phyloP scores from a whole-genome alignment of 1,140 invertebrate genomes.

The Drosophila kurseongensis region DNA sequence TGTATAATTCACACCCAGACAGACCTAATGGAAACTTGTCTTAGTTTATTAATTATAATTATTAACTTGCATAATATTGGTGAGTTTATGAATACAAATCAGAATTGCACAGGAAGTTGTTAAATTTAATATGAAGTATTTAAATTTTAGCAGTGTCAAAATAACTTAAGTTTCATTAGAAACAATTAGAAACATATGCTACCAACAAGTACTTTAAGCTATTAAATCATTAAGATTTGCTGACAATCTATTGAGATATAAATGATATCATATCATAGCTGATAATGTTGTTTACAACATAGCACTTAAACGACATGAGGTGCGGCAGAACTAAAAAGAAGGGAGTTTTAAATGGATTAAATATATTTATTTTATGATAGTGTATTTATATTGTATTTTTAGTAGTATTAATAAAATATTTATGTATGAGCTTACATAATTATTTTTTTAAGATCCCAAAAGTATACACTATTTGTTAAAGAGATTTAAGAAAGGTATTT shows the following conservation, averaged over 20 bases:
- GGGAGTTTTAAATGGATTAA: neutral
- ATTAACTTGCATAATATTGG: constrained; percentile 13
- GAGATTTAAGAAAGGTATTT: no score
- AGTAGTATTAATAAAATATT: neutral
- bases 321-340: neutral
- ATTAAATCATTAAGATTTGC: constrained; percentile 13
- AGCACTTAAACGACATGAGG: constrained; percentile 6
- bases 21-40: constrained; percentile 5
- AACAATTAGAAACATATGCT: constrained; percentile 2
- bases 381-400: no score
- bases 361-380: neutral
- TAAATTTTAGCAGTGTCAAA: neutral
- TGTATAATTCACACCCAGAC: constrained; percentile 54
- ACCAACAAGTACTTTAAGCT: neutral
- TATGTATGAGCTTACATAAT: constrained; percentile 4
- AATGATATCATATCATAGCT: constrained; percentile 14
- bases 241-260: constrained; percentile 8
- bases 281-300: constrained; percentile 3
- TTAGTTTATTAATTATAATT: constrained; percentile 29
- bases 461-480: constrained; percentile 27
- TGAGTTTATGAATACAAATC: constrained; percentile 18
- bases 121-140: constrained; percentile 11
- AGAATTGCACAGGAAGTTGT: constrained; percentile 18
- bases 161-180: constrained; percentile 10
- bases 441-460: constrained; percentile 25